Conservation (phyloP, 2,888 invertebrate species). For the Bellardia pandia region DNA sequence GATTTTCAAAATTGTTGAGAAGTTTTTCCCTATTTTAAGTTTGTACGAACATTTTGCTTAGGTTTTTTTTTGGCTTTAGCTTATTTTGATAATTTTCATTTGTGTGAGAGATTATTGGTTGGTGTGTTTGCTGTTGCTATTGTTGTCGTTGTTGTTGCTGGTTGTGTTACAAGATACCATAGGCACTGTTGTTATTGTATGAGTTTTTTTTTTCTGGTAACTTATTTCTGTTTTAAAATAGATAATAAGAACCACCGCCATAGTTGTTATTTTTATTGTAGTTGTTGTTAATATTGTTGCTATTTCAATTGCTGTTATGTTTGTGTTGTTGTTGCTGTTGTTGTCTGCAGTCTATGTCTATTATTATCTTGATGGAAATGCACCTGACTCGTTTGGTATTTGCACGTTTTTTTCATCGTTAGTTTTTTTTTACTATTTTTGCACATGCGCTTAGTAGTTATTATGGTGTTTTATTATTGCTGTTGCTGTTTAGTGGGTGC, state of each 20-base stretch:
- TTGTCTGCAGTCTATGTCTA: constrained; percentile 67
- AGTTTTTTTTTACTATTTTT: constrained; percentile 43
- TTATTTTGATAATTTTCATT: constrained; percentile 54
- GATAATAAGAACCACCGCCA: constrained; percentile 70
- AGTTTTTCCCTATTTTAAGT: constrained; percentile 44
- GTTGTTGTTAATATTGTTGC: constrained; percentile 46
- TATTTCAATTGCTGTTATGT: constrained; percentile 42
- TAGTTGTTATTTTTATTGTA: constrained; percentile 40
- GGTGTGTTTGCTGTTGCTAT: constrained; percentile 34
- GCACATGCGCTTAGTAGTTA: constrained; percentile 71
- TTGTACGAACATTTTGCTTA: constrained; percentile 37
- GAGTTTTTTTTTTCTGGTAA: constrained; percentile 37
- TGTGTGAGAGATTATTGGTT: constrained; percentile 56
- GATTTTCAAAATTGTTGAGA: constrained; percentile 64
- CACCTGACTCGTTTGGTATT: constrained; percentile 82
- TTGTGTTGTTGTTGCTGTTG: constrained; percentile 51
- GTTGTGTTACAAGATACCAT: constrained; percentile 63
- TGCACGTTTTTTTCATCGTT: constrained; percentile 75
- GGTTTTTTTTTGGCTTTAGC: neutral
- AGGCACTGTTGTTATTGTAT: constrained; percentile 62
- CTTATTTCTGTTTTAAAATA: constrained; percentile 42
- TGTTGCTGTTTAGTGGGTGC: constrained; percentile 63
- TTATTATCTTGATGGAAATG: constrained; percentile 82
- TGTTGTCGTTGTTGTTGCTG: constrained; percentile 19
- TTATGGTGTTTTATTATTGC: constrained; percentile 64